Base-by-base conservation (phyloP, 2,888 invertebrate genomes). In the Diachrysia chrysitis region DNA sequence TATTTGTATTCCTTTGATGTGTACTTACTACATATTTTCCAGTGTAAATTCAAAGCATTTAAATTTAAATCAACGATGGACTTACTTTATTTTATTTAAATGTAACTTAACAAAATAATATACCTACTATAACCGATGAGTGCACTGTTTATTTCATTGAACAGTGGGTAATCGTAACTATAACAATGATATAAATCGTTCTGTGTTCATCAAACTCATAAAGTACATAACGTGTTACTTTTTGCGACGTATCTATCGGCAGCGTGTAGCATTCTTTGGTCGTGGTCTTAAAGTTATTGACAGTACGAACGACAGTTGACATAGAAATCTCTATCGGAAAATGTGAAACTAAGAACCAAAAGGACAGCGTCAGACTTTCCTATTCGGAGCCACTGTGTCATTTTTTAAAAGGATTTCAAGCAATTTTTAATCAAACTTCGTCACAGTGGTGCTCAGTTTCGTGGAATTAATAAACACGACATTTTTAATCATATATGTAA, bases 311-410 rank as follows among this genome's bases (percentile, higher is more conserved):
- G 42, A 42, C 25, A 12, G 29, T 23, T 16, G 19, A 32, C 25
- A 56, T 23, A 7, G 9, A 48, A 58, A 4, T 32, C 53, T 46
- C 42, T 42, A 42, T 51, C 58, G 2, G n/a, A 66, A 58, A 66
- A 60, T 65, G 37, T 48, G 29, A 32, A 19, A 35, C n/a, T 9
- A 48, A 37, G 42, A 48, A 56, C 46, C 42, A n/a, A 62, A 66
- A 32, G 32, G 9, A 32, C 10, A 74, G 23, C 21, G 25, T 25
- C 25, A 54, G 54, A n/a, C 54, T 21, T 25, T 54, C 14, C 21
- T 5, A 14, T n/a, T 54, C 16, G 23, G 25, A 51, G 14, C 25
- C 7, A 7, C 25, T 54, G 16, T 54, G 25, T n/a, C 23, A 25
- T n/a, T n/a, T n/a, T n/a, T 42, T 7, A 42, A 42, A n/a, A n/a